These are phyloP conservation scores for Eupithecia subfuscata DNA, from an alignment of 2,888 invertebrate genomes.

Conservation along the genomic window DNA sequence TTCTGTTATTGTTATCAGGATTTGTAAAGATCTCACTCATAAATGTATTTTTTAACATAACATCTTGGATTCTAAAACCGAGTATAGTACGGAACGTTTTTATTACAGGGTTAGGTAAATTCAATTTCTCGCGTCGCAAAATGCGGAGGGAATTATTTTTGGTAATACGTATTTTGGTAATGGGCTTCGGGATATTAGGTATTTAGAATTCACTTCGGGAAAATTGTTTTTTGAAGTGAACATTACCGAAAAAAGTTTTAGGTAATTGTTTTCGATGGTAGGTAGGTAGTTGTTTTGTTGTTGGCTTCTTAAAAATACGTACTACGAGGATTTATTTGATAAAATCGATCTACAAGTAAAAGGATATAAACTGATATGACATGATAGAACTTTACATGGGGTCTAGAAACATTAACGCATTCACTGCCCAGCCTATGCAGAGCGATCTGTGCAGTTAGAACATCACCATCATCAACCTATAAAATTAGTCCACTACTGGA, in stretches of 20 bases:
- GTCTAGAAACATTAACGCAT: too few relatives aligned
- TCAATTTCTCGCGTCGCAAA: conserved; percentile 57
- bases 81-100: not conserved
- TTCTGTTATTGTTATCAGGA: too few relatives aligned
- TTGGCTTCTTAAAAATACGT: not conserved
- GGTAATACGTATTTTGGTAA: conserved; percentile 38
- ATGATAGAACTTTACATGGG: too few relatives aligned
- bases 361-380: too few relatives aligned
- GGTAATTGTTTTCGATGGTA: not conserved
- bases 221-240: conserved; percentile 9
- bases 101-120: conserved; percentile 44
- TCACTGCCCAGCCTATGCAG: too few relatives aligned
- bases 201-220: conserved; percentile 7
- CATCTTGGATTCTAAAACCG: not conserved
- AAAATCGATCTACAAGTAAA: too few relatives aligned
- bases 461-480: too few relatives aligned
- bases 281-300: not conserved
- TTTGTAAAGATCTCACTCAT: too few relatives aligned
- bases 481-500: too few relatives aligned
- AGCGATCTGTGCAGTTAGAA: too few relatives aligned
- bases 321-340: too few relatives aligned
- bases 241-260: not conserved
- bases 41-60: not conserved
- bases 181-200: conserved; percentile 33
- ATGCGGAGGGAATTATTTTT: conserved; percentile 46